phyloP scores from a whole-genome alignment of 2,113 vertebrate genomes.

The Gymnorhina tibicen region DNA sequence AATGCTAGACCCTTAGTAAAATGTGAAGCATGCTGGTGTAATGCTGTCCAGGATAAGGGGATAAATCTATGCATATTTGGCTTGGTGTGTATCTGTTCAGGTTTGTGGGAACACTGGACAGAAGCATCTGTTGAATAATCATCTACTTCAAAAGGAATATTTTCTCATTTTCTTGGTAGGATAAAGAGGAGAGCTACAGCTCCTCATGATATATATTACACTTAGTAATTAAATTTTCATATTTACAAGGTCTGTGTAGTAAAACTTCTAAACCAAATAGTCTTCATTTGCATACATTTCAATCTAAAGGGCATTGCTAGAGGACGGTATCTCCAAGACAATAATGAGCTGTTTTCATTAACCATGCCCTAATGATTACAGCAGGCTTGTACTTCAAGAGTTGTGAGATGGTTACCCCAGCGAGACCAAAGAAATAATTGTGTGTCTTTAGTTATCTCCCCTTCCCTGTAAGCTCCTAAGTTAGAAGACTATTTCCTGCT shows the following conservation, averaged over 20 bases:
- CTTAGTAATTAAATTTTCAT: slow-evolving; percentile 66
- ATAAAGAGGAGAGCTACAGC: neutral
- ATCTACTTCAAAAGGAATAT: neutral
- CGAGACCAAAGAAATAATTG: slow-evolving; percentile 31
- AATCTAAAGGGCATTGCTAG: slow-evolving; percentile 34
- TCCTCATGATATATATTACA: slow-evolving; percentile 33
- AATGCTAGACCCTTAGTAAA: neutral
- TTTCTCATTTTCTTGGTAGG: neutral
- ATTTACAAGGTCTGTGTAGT: slow-evolving; percentile 26
- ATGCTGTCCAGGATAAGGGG: neutral
- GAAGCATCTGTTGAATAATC: neutral
- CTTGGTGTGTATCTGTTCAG: neutral
- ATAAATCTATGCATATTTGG: neutral
- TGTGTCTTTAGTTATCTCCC: neutral
- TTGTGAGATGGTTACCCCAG: neutral
- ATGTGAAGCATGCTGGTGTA: neutral
- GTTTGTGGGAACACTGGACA: neutral
- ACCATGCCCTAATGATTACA: neutral
- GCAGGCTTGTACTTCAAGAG: neutral
- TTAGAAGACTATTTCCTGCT: neutral
- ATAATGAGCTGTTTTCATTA: slow-evolving; percentile 60
- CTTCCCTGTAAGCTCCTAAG: neutral
- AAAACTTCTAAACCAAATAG: slow-evolving; percentile 60
- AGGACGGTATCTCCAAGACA: slow-evolving; percentile 33
- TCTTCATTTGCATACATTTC: slow-evolving; percentile 51